Percentiles rank a stretch among this genome's conserved stretches.
These are phyloP conservation scores for Julus scanicus DNA, from an alignment of 2,888 invertebrate species.

Conservation along the genomic window DNA sequence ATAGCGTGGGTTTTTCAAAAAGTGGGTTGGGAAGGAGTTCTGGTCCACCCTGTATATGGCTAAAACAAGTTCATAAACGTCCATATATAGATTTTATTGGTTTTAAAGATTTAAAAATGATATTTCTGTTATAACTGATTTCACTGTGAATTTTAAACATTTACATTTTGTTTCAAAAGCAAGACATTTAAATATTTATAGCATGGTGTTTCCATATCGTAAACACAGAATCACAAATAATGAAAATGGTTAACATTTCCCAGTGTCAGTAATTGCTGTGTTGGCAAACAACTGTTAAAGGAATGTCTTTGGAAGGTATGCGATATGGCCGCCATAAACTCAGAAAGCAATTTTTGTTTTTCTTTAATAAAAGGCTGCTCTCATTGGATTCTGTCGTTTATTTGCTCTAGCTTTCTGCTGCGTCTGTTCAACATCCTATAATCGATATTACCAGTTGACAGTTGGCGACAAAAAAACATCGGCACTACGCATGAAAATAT, in stretches of 20 bases:
- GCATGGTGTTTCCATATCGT: too few species aligned
- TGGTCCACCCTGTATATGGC: too few species aligned
- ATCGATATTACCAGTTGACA: slow-evolving; percentile 43
- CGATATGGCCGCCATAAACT: slow-evolving; percentile 8
- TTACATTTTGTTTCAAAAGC: too few species aligned
- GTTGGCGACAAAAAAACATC: not conserved
- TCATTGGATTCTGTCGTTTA: slow-evolving; percentile 19
- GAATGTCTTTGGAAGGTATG: not conserved
- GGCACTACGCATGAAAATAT: not conserved
- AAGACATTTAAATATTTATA: too few species aligned
- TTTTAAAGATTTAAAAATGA: too few species aligned
- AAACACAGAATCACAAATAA: not conserved
- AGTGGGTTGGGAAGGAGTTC: too few species aligned
- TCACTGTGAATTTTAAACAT: too few species aligned
- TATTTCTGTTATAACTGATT: too few species aligned
- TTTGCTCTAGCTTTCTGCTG: not conserved
- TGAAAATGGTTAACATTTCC: slow-evolving; percentile 10
- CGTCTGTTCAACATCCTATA: slow-evolving; percentile 34
- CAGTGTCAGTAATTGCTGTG: not conserved
- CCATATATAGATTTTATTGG: too few species aligned
- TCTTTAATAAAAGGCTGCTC: slow-evolving; percentile 24
- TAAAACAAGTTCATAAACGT: too few species aligned
- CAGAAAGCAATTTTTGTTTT: slow-evolving; percentile 25
- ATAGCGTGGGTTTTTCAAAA: too few species aligned
- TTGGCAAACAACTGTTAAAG: not conserved